These are phyloP conservation scores for Cataglyphis cursor DNA, from an alignment of 2,888 invertebrate genomes.

Conservation along the genomic window DNA sequence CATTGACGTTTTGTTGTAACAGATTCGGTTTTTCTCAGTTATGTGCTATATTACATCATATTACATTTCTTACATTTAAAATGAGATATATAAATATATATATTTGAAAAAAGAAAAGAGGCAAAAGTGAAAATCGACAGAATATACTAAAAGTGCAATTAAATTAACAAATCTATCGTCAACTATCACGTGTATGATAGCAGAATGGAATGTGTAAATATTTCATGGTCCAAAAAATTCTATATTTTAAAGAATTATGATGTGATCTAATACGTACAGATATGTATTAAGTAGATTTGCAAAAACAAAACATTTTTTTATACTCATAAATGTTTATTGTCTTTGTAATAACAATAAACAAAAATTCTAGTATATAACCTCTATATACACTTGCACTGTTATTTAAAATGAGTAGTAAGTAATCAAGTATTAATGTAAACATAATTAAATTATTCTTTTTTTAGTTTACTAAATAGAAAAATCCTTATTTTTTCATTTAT, in stretches of 20 bases:
- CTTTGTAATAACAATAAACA: neutral
- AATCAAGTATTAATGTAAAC: neutral
- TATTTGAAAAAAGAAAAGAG: neutral
- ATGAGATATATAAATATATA: neutral
- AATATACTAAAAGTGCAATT: neutral
- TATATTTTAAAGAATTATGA: neutral
- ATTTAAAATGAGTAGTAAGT: conserved; percentile 14
- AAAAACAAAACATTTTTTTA: neutral
- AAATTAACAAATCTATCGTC: neutral
- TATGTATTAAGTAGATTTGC: neutral
- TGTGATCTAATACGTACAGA: neutral
- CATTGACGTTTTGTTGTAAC: neutral
- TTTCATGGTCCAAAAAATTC: neutral
- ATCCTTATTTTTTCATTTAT: neutral
- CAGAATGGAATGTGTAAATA: conserved; percentile 4
- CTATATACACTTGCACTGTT: neutral
- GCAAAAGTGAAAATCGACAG: neutral
- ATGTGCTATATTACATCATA: neutral
- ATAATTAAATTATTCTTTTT: neutral
- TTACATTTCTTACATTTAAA: neutral
- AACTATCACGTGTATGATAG: neutral
- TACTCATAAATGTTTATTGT: neutral
- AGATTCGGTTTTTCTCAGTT: neutral
- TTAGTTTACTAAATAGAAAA: neutral
- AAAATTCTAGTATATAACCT: conserved; percentile 58